Conservation (phyloP, 1,140 invertebrate species). For the Drosophila nigromelanica region DNA sequence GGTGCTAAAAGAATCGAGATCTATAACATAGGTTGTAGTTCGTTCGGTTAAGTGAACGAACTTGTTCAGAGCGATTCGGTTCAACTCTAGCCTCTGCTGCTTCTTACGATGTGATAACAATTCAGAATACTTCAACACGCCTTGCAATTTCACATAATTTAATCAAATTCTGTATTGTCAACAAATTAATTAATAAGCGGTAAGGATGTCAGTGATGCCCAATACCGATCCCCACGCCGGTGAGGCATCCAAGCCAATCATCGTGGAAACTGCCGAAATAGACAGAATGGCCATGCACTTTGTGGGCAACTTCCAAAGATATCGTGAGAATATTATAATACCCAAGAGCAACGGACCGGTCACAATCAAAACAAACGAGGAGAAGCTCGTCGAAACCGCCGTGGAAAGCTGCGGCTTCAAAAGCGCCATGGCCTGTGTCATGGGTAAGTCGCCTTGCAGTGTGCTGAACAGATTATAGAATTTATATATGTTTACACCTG, state of each 20-base stretch:
- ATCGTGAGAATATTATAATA: conserved; percentile 92
- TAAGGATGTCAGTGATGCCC: conserved; percentile 59
- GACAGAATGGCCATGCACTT: conserved; percentile 87
- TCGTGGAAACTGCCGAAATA: conserved; percentile 85
- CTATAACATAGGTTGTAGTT: too few species aligned
- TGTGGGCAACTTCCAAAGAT: conserved; percentile 87
- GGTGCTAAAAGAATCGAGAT: too few species aligned
- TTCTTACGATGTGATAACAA: conserved; percentile 71
- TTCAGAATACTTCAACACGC: conserved; percentile 31
- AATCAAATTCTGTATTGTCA: conserved; percentile 47
- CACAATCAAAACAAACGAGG: conserved; percentile 92
- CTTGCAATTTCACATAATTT: conserved; percentile 9
- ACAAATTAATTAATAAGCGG: not conserved
- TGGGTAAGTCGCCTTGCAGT: conserved; percentile 87
- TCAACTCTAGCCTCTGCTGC: conserved; percentile 51
- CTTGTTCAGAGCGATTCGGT: too few species aligned
- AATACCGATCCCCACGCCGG: conserved; percentile 21
- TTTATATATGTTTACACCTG: conserved; percentile 54
- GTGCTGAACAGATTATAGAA: not conserved
- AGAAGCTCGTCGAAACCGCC: conserved; percentile 92
- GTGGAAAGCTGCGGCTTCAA: conserved; percentile 98
- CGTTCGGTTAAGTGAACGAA: too few species aligned
- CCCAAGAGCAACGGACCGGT: conserved; percentile 90
- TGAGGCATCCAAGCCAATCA: conserved; percentile 33
- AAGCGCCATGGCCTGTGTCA: conserved; percentile 93